Evolutionary conservation across 2,113 vertebrate genomes (phyloP).

Genomic region (Rhagologus leucostigma): DNA sequence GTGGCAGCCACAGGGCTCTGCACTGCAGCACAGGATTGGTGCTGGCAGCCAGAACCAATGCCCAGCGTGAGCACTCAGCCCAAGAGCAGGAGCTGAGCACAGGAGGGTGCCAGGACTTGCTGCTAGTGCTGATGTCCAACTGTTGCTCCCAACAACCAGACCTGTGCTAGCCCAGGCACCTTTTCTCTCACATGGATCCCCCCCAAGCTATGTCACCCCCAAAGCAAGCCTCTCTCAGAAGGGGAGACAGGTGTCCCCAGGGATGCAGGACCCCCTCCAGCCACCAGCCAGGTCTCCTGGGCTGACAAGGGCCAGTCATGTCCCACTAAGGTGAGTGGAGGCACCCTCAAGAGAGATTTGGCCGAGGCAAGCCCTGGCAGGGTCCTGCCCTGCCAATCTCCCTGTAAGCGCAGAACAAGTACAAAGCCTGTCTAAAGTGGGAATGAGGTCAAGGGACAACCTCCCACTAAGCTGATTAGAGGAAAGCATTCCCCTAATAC

Average conservation of each 20-base stretch:
- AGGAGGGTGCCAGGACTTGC: neutral
- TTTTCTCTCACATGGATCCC: neutral
- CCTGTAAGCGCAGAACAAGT: neutral
- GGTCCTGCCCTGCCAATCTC: neutral
- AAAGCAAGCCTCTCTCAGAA: neutral
- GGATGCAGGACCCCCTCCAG: neutral
- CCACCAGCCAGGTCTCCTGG: neutral
- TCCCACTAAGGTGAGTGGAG: neutral
- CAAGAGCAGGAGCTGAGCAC: neutral
- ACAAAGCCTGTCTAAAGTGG: constrained; percentile 17
- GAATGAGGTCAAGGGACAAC: constrained; percentile 41
- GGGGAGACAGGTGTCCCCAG: neutral
- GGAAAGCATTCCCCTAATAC: constrained; percentile 27
- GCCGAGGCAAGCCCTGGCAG: rapidly evolving
- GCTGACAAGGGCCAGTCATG: neutral
- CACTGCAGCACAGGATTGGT: neutral
- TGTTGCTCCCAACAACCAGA: neutral
- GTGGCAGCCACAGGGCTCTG: neutral
- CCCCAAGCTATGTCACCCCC: neutral
- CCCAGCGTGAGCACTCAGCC: neutral
- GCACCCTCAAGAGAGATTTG: neutral
- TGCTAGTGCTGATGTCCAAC: neutral
- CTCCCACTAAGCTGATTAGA: constrained; percentile 48
- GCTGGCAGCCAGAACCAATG: neutral
- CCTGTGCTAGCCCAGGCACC: neutral